phyloP scores from a whole-genome alignment of 2,113 vertebrate genomes.

The Laticauda colubrina region DNA sequence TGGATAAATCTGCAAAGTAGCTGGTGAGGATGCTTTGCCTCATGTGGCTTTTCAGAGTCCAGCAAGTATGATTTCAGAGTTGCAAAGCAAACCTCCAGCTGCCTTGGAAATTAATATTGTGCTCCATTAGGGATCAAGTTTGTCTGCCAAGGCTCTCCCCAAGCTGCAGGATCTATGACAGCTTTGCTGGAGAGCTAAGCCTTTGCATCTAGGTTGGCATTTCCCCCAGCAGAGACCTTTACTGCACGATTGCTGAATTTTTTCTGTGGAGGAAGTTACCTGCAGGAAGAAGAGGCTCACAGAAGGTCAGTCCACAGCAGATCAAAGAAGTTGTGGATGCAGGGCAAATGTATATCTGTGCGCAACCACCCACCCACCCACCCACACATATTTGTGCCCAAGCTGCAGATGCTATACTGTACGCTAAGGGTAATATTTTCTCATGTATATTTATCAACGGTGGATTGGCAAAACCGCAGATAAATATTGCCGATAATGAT shows the following conservation, averaged over 20 bases:
- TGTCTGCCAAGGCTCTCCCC: neutral
- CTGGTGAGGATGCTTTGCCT: neutral
- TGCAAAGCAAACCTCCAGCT: neutral
- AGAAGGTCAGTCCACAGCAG: neutral
- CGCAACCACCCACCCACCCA: neutral
- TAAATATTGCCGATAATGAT: neutral
- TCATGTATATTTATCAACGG: neutral
- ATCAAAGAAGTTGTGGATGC: neutral
- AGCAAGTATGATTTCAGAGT: neutral
- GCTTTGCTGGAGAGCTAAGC: neutral
- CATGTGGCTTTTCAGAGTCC: neutral
- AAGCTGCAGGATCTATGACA: neutral
- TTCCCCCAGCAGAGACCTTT: neutral
- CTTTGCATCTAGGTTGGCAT: neutral
- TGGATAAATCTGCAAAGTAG: neutral
- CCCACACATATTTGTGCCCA: neutral
- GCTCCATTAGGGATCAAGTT: neutral
- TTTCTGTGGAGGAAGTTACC: neutral
- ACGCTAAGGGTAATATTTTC: neutral
- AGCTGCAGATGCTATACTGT: neutral
- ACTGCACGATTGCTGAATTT: neutral
- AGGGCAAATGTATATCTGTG: neutral
- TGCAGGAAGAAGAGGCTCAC: neutral
- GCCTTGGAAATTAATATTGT: neutral
- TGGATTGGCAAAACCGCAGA: neutral